These are phyloP conservation scores for Cyphomyrmex costatus DNA, from an alignment of 1,140 invertebrate genomes.

Conservation along the genomic window DNA sequence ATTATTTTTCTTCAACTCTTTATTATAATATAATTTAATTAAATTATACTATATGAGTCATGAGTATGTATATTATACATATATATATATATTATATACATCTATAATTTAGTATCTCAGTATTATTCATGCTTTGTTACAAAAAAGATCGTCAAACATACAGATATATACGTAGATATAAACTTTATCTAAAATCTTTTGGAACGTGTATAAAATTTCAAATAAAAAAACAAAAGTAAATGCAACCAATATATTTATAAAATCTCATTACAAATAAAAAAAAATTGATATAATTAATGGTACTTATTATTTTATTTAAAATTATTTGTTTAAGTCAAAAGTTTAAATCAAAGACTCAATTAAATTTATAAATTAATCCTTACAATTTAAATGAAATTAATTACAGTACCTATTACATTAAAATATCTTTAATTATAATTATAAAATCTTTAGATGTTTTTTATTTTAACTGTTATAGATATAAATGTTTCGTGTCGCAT, in stretches of 20 bases:
- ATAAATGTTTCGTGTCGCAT: neutral
- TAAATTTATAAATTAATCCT: neutral
- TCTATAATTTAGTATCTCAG: too few relatives aligned
- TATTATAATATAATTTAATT: slow-evolving; percentile 30
- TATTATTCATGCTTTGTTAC: neutral
- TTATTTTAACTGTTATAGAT: neutral
- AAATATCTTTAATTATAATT: neutral
- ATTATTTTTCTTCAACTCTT: slow-evolving; percentile 22
- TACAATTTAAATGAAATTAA: neutral
- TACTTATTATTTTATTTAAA: neutral
- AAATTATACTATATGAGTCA: slow-evolving; percentile 19
- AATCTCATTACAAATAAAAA: neutral
- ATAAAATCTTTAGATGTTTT: neutral
- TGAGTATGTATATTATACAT: neutral
- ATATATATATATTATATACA: too few relatives aligned
- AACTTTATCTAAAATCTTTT: neutral
- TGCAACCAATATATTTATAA: neutral
- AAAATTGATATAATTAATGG: neutral
- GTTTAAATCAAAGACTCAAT: neutral
- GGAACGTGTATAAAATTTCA: neutral
- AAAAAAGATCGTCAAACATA: neutral
- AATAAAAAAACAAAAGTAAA: neutral
- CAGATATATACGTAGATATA: neutral
- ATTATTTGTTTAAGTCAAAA: slow-evolving; percentile 5
- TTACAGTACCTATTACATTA: too few relatives aligned